Evolutionary conservation across 2,113 vertebrate genomes (phyloP).

Genomic region (Lasiurus cinereus): DNA sequence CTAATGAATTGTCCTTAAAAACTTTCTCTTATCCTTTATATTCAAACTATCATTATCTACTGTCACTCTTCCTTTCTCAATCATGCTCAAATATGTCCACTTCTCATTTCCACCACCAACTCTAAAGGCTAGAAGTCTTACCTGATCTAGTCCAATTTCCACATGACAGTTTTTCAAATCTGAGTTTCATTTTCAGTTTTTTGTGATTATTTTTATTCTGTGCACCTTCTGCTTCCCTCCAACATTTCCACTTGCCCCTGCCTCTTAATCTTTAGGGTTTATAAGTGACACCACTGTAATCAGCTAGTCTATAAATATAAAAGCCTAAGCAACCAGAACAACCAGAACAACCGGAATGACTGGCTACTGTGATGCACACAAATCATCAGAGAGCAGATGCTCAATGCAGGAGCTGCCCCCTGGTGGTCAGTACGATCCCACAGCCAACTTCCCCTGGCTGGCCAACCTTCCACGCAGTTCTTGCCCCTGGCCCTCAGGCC

Average conservation of each 20-base stretch:
- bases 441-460: too few species aligned
- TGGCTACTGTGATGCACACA: too few species aligned
- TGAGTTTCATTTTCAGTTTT: not conserved
- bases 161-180: not conserved
- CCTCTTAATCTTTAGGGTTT: not conserved
- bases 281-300: not conserved
- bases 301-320: too few species aligned
- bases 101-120: not conserved
- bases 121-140: not conserved
- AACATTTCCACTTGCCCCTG: not conserved
- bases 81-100: not conserved
- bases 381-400: too few species aligned
- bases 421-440: too few species aligned
- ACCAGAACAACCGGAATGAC: too few species aligned
- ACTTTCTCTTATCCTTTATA: not conserved
- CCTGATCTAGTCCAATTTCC: not conserved
- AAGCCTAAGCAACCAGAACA: too few species aligned
- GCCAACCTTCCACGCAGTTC: too few species aligned
- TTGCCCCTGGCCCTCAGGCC: too few species aligned
- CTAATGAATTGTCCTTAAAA: not conserved
- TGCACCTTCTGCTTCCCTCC: not conserved
- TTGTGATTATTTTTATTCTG: not conserved
- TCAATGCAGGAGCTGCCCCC: too few species aligned
- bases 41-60: not conserved
- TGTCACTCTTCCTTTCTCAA: not conserved